phyloP scores from a whole-genome alignment of 1,140 invertebrate genomes.

The Lordiphosa stackelbergi region DNA sequence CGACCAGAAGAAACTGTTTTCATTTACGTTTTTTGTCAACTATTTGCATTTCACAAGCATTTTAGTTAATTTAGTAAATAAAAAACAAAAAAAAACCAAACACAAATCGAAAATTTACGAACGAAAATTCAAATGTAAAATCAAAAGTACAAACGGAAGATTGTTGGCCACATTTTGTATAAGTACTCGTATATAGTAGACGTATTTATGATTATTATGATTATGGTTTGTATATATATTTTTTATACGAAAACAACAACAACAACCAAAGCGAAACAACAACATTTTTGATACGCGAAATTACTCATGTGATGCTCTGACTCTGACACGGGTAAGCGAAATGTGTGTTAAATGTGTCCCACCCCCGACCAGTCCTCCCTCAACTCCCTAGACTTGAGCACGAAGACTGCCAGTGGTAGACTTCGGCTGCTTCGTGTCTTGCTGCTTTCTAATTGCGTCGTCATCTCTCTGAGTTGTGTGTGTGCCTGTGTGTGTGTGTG shows the following conservation, averaged over 20 bases:
- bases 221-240: conserved; percentile 75
- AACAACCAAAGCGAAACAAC: conserved; percentile 10
- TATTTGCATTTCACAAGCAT: conserved; percentile 55
- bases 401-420: conserved; percentile 53
- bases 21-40: conserved; percentile 52
- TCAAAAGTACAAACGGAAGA: conserved; percentile 73
- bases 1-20: conserved; percentile 59
- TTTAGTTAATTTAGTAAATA: conserved; percentile 36
- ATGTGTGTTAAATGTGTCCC: conserved; percentile 21
- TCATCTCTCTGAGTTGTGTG: conserved; percentile 13
- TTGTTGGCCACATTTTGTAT: conserved; percentile 69
- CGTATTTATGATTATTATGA: conserved; percentile 49
- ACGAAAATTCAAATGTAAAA: conserved; percentile 60
- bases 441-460: conserved; percentile 69
- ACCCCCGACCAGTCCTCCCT: background rate
- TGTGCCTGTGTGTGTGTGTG: conserved; percentile 37
- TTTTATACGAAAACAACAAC: conserved; percentile 62
- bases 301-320: conserved; percentile 61
- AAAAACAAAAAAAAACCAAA: conserved; percentile 12
- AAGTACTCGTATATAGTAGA: conserved; percentile 51
- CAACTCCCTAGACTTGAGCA: background rate
- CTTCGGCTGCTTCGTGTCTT: conserved; percentile 58
- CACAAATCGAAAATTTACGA: conserved; percentile 37
- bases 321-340: conserved; percentile 61
- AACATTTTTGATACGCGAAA: conserved; percentile 48